These are phyloP conservation scores for Mustelus asterias DNA, from an alignment of 2,113 vertebrate species.

Conservation along the genomic window DNA sequence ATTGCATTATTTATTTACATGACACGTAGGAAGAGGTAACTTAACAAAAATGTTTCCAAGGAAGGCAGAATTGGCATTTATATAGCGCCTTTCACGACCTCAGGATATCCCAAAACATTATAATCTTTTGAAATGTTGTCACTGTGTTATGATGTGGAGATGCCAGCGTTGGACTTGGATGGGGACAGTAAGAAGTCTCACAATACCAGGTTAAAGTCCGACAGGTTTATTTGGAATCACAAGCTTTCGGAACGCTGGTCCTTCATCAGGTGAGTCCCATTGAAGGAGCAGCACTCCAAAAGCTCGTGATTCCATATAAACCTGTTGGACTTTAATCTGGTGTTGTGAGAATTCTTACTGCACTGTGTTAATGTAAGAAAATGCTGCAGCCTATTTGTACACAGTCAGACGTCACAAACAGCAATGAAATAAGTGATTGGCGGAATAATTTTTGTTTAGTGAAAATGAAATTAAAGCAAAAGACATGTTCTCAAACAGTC, in stretches of 20 bases:
- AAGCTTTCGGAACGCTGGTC: no score
- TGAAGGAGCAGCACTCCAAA: no score
- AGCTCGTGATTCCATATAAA: no score
- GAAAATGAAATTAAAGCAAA: background rate
- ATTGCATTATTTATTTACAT: background rate
- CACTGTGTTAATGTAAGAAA: background rate
- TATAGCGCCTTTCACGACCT: background rate
- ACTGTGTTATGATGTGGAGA: no score
- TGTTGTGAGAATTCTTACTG: no score
- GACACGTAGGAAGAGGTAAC: background rate
- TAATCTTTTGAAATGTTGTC: background rate
- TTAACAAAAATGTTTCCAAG: background rate
- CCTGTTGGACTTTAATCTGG: no score
- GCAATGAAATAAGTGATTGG: background rate
- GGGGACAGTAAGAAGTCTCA: no score
- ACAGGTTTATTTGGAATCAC: no score
- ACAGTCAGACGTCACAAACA: background rate
- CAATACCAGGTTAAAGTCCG: no score
- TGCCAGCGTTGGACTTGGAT: no score
- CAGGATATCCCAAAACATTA: background rate
- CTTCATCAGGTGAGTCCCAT: no score
- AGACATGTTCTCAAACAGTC: background rate
- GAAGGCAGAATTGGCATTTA: background rate
- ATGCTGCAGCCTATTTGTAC: background rate
- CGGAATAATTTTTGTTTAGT: background rate